Conservation (phyloP, 2,888 invertebrate species). For the Eilema griseolum region DNA sequence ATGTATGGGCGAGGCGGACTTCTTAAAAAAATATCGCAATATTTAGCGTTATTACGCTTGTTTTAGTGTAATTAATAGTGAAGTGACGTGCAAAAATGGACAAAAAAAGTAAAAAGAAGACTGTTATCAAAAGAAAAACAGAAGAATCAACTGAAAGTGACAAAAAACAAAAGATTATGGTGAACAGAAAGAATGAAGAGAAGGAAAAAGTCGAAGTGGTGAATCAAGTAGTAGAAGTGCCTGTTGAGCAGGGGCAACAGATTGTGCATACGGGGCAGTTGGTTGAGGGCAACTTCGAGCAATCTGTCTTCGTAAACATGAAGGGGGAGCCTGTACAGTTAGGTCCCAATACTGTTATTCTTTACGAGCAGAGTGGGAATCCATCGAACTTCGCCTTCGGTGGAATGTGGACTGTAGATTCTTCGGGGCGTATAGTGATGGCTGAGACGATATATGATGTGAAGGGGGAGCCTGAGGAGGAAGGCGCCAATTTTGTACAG, state of each 20-base stretch:
- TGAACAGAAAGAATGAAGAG: conserved; percentile 72
- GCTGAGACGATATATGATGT: conserved; percentile 85
- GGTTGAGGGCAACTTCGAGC: conserved; percentile 83
- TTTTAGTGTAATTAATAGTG: conserved; percentile 42
- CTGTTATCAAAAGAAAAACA: conserved; percentile 82
- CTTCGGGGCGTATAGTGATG: conserved; percentile 83
- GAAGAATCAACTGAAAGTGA: conserved; percentile 78
- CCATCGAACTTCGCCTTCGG: conserved; percentile 83
- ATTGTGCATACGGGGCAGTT: conserved; percentile 81
- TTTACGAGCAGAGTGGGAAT: conserved; percentile 82
- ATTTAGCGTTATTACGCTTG: conserved; percentile 49
- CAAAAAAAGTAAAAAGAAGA: conserved; percentile 85
- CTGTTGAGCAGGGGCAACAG: conserved; percentile 81
- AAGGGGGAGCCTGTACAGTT: conserved; percentile 83
- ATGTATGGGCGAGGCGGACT: conserved; percentile 65
- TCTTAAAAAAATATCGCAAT: conserved; percentile 40
- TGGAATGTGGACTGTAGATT: conserved; percentile 85
- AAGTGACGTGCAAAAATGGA: conserved; percentile 77
- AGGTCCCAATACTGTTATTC: conserved; percentile 83
- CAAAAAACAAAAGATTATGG: conserved; percentile 78
- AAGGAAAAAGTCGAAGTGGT: conserved; percentile 81
- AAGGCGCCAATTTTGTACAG: conserved; percentile 76
- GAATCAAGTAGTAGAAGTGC: conserved; percentile 81
- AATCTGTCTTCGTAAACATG: conserved; percentile 84
- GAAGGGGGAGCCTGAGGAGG: conserved; percentile 83